Base-by-base conservation (phyloP, 2,888 invertebrate genomes). In the Cheilosia vernalis region DNA sequence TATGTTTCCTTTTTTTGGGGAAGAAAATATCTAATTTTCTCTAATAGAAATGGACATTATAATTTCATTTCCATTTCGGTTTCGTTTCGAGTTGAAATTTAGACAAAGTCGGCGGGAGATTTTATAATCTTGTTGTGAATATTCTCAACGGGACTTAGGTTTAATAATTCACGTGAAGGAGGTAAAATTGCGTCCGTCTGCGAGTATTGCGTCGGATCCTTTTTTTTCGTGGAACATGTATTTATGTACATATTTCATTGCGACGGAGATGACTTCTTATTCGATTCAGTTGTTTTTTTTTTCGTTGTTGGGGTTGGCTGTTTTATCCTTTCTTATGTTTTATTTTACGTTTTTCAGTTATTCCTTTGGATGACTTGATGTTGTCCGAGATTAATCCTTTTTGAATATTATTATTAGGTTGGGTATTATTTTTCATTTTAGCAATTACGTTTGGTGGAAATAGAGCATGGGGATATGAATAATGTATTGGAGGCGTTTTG, bases 41-140 rank as follows among this genome's bases (percentile, higher is more conserved):
- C 61, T 85, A 81, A 85, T 85, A 85, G 85, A 85, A 85, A 85
- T 85, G 85, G 85, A 85, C 85, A 81, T 85, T 85, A 85, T 85
- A 85, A 85, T 85, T 85, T 85, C 85, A 85, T 85, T 85, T 85
- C 81, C 72, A 81, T 85, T 85, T 81, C 81, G 76, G 85, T 85
- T 85, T 81, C 76, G 81, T 85, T 77, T 85, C 21, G 81, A 85
- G 85, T 81, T 80, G 74, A 80, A 81, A 81, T 80, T 81, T 77
- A 77, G 85, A 72, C 61, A 76, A 80, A 80, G 81, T 72, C 77
- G 81, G 81, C 77, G 81, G 81, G 72, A 81, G 85, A 85, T 85
- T 85, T 85, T 85, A 77, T 85, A 85, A 85, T 85, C 85, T 81
- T 81, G 81, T 85, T 85, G 76, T 24, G 56, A 66, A 85, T 81